Conservation (phyloP, 2,797 vertebrate species). For the Sciaenops ocellatus region DNA sequence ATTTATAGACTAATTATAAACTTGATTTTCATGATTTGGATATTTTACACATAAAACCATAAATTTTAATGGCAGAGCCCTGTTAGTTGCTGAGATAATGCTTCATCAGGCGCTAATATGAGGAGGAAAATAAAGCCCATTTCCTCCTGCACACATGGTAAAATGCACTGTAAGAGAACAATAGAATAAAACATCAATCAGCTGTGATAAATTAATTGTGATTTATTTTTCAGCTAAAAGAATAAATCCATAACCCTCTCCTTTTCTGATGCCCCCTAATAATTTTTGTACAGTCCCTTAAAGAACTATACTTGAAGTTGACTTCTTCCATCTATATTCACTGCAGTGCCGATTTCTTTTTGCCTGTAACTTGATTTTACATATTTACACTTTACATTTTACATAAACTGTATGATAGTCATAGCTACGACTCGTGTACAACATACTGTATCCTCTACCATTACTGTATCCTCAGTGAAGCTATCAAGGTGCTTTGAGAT, state of each 20-base stretch:
- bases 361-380: conserved; percentile 53
- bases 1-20: too few relatives aligned
- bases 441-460: conserved; percentile 31
- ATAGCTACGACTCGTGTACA: background rate
- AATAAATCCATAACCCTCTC: background rate
- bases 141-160: too few relatives aligned
- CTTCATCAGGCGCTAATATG: background rate
- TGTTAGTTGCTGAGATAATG: background rate
- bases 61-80: too few relatives aligned
- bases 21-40: background rate
- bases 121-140: too few relatives aligned
- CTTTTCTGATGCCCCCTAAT: background rate
- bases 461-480: conserved; percentile 45
- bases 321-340: conserved; percentile 46
- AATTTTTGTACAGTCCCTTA: conserved; percentile 18
- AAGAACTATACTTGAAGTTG: conserved; percentile 52
- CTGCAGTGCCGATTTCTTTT: conserved; percentile 58
- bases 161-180: background rate
- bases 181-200: background rate
- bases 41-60: background rate
- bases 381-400: conserved; percentile 24
- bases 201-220: background rate
- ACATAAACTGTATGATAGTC: conserved; percentile 9
- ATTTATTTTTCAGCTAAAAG: background rate
- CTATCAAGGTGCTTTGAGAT: conserved; percentile 56